These are phyloP conservation scores for Sceliomorpha sp. DNA, from an alignment of 2,888 invertebrate species.

Conservation along the genomic window DNA sequence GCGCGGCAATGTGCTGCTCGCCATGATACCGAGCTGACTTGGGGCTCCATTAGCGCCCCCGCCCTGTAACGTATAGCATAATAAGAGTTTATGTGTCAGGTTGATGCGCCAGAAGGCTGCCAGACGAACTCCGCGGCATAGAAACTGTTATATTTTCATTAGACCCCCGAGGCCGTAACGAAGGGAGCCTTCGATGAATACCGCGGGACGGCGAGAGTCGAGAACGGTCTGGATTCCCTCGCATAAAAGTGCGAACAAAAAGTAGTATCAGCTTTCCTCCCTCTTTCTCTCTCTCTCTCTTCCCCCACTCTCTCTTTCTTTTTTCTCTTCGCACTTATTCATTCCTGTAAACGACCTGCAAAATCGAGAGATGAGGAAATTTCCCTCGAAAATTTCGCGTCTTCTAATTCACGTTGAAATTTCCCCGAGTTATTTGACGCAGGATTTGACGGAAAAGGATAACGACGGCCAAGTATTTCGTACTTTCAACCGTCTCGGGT, in stretches of 20 bases:
- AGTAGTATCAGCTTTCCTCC: constrained; percentile 40
- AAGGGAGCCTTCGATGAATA: constrained; percentile 62
- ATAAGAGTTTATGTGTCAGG: constrained; percentile 81
- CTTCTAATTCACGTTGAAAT: no score
- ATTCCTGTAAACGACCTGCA: constrained; percentile 12
- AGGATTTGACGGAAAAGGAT: no score
- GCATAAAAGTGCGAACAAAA: constrained; percentile 48
- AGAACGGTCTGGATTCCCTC: constrained; percentile 40
- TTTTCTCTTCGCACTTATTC: constrained; percentile 22
- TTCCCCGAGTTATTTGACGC: no score
- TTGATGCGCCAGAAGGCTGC: constrained; percentile 79
- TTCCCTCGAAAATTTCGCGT: no score
- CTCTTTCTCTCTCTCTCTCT: constrained; percentile 51
- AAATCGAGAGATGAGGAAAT: neutral
- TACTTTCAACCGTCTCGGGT: no score
- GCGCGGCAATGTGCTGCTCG: no score
- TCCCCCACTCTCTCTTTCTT: constrained; percentile 38
- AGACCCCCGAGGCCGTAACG: constrained; percentile 63
- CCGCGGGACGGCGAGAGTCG: constrained; percentile 49
- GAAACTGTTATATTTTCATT: constrained; percentile 80
- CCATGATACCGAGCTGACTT: constrained; percentile 78
- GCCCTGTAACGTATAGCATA: constrained; percentile 78
- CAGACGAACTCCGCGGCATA: constrained; percentile 78
- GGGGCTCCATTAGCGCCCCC: constrained; percentile 79
- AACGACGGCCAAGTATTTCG: no score